phyloP scores from a whole-genome alignment of 37 sponge, comb jelly and placozoan species.

The Hormiphora californensis region DNA sequence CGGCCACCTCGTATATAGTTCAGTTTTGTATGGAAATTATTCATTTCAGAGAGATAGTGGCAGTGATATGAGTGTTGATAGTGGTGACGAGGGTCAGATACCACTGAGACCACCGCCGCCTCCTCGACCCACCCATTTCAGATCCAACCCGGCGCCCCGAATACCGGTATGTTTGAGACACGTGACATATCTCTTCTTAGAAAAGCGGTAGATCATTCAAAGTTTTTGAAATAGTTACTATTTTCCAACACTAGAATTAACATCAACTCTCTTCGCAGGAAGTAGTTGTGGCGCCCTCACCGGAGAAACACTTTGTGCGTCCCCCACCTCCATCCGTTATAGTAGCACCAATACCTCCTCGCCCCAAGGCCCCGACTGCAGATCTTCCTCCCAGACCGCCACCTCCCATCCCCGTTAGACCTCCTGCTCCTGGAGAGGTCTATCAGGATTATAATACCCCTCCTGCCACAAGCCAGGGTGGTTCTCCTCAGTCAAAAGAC shows the following conservation, averaged over 20 bases:
- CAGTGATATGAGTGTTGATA: constrained; percentile 46
- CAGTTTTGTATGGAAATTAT: not conserved
- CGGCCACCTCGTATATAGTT: not conserved
- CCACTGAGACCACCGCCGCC: too few species aligned
- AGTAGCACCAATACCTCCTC: not conserved
- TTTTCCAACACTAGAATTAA: too few species aligned
- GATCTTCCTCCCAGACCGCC: not conserved
- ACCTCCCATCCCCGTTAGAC: constrained; percentile 10
- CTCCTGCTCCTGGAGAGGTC: constrained; percentile 12
- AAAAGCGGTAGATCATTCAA: too few species aligned
- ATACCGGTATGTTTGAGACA: too few species aligned
- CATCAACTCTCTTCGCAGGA: too few species aligned
- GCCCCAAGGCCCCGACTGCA: not conserved
- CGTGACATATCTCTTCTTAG: too few species aligned
- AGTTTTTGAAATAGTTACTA: too few species aligned
- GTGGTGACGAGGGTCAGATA: not conserved
- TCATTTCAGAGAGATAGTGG: constrained; percentile 18
- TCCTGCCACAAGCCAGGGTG: not conserved
- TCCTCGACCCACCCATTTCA: too few species aligned
- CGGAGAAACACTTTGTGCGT: constrained; percentile 29
- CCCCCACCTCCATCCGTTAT: constrained; percentile 5
- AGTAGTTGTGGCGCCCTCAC: not conserved
- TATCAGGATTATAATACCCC: too few species aligned
- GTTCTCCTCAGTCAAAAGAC: not conserved
- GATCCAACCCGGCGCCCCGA: not conserved